A percentile compares a stretch with the other conserved stretches of the same genome.
phyloP scores from a whole-genome alignment of 1,140 invertebrate genomes.

The Drosophila ananassae region DNA sequence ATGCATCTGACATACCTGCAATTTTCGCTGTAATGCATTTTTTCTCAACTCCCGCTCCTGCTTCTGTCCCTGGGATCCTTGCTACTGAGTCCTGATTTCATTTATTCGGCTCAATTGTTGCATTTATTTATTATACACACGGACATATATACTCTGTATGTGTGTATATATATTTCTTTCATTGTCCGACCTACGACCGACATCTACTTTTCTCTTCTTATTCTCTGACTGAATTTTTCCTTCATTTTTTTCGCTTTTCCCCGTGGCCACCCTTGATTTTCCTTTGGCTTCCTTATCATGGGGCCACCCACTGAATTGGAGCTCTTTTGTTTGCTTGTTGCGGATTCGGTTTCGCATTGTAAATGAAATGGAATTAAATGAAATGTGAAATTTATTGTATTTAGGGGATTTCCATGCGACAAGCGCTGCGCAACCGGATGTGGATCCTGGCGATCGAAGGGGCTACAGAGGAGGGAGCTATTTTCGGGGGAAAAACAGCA shows the following conservation, averaged over 20 bases:
- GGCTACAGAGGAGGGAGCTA: not conserved
- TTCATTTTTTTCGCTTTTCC: slow-evolving; percentile 14
- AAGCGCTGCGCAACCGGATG: slow-evolving; percentile 33
- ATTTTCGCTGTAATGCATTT: slow-evolving; percentile 14
- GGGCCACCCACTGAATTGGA: slow-evolving; percentile 55
- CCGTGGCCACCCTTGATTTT: not conserved
- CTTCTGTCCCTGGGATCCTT: not conserved
- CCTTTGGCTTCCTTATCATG: slow-evolving; percentile 37
- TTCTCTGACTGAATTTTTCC: slow-evolving; percentile 21
- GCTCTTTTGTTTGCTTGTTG: slow-evolving; percentile 60
- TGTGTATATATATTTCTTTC: slow-evolving; percentile 32
- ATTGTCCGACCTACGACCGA: slow-evolving; percentile 35
- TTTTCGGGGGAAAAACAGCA: not conserved
- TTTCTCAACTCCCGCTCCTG: not conserved
- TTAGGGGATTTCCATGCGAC: slow-evolving; percentile 75
- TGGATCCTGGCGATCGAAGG: slow-evolving; percentile 14
- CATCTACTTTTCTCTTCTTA: slow-evolving; percentile 12
- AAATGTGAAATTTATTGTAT: slow-evolving; percentile 81
- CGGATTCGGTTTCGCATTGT: slow-evolving; percentile 69
- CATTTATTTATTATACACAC: slow-evolving; percentile 67
- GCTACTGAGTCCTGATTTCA: slow-evolving; percentile 60
- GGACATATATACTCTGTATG: slow-evolving; percentile 17
- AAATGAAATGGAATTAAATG: slow-evolving; percentile 82
- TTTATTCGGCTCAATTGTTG: slow-evolving; percentile 75
- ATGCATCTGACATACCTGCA: slow-evolving; percentile 30